phyloP scores from a whole-genome alignment of 2,888 invertebrate genomes.

The Trissoscelio sp. region DNA sequence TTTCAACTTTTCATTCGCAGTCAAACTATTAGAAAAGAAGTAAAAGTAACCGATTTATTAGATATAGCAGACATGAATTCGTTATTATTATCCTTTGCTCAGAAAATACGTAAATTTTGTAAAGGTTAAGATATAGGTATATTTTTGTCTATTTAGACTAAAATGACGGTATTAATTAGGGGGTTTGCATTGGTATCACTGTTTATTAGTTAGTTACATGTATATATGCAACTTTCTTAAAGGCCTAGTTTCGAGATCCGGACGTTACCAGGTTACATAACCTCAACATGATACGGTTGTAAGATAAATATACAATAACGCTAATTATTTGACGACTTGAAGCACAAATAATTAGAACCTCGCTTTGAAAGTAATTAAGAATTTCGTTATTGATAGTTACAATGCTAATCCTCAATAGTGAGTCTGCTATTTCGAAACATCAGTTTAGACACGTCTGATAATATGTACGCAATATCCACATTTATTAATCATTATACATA shows the following conservation, averaged over 20 bases:
- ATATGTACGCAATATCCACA: slow-evolving; percentile 22
- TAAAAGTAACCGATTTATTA: no score
- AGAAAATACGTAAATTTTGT: no score
- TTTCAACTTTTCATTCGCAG: no score
- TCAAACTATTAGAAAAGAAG: no score
- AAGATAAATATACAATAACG: slow-evolving; percentile 23
- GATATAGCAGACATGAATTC: no score
- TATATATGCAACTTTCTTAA: not conserved
- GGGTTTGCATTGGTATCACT: no score
- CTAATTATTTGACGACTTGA: slow-evolving; percentile 21
- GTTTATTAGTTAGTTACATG: no score
- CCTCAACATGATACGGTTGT: not conserved
- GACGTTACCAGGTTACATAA: slow-evolving; percentile 1
- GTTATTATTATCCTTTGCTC: no score
- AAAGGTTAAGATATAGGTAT: no score
- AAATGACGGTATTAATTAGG: no score
- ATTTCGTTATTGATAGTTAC: slow-evolving; percentile 33
- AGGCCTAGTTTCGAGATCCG: not conserved
- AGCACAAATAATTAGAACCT: slow-evolving; percentile 45
- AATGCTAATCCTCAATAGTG: slow-evolving; percentile 14
- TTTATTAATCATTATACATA: slow-evolving; percentile 43
- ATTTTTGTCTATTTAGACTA: no score
- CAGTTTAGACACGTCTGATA: slow-evolving; percentile 27
- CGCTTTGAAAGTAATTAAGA: slow-evolving; percentile 27
- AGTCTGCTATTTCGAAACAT: slow-evolving; percentile 29